Percentiles rank a stretch among this genome's conserved stretches.
Conservation (phyloP, 2,888 invertebrate genomes). For the Pollenia amentaria region DNA sequence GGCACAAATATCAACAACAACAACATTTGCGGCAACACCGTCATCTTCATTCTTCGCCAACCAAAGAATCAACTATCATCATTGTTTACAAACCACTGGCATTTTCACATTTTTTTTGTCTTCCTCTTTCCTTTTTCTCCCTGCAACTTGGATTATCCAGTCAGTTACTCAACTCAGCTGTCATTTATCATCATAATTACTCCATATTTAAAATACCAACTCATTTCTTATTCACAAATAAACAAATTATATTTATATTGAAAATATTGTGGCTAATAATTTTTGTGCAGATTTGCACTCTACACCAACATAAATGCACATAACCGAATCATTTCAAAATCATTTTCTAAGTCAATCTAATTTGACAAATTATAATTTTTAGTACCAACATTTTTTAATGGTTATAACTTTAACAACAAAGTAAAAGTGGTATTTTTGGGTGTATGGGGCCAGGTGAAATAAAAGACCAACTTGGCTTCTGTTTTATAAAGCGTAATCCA, state of each 20-base stretch:
- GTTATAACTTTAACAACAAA: no score
- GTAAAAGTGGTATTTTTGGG: no score
- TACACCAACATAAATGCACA: no score
- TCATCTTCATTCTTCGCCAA: neutral
- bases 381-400: no score
- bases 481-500: no score
- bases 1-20: conserved; percentile 28
- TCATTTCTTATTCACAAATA: conserved; percentile 49
- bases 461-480: no score
- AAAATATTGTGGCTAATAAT: neutral
- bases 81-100: conserved; percentile 14
- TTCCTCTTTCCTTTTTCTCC: neutral
- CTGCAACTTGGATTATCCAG: conserved; percentile 6
- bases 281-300: neutral
- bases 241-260: conserved; percentile 21
- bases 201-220: conserved; percentile 73
- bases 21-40: conserved; percentile 9
- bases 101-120: conserved; percentile 18
- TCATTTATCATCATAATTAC: conserved; percentile 67
- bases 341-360: no score
- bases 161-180: conserved; percentile 39
- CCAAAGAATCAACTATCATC: conserved; percentile 8
- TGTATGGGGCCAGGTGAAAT: no score
- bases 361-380: no score
- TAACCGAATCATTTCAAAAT: no score